Conservation (phyloP, 2,797 vertebrate species). For the Luscinia megarhynchos region DNA sequence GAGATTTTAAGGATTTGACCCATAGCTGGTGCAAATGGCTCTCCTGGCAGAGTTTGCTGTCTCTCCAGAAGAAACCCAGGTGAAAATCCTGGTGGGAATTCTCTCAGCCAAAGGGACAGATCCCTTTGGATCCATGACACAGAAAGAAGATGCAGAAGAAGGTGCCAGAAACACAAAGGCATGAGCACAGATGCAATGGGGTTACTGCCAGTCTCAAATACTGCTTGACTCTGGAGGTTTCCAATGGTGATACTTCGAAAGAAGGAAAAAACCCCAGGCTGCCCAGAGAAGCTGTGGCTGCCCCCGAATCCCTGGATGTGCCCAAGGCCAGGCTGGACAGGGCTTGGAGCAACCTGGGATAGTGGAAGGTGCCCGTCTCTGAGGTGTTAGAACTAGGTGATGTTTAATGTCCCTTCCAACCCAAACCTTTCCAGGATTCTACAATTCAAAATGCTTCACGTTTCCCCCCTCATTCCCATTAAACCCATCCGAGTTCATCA, state of each 20-base stretch:
- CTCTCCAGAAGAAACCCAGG: background rate
- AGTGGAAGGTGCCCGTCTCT: background rate
- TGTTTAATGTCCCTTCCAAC: background rate
- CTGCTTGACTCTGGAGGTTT: background rate
- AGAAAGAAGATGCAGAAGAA: background rate
- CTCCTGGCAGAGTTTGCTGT: background rate
- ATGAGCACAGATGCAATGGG: background rate
- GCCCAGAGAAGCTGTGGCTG: background rate
- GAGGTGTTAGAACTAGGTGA: background rate
- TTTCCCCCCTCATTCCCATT: background rate
- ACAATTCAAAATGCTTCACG: background rate
- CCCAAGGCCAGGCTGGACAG: rapidly evolving
- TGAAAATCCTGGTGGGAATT: background rate
- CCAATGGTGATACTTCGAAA: background rate
- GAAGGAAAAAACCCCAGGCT: rapidly evolving
- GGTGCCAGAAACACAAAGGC: background rate
- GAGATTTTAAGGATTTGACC: background rate
- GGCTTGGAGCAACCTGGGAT: rapidly evolving
- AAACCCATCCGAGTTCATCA: rapidly evolving
- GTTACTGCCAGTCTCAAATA: background rate
- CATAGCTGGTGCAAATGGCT: background rate
- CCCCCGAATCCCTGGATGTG: background rate
- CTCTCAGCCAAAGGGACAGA: background rate
- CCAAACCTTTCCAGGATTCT: background rate
- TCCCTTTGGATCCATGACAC: background rate